Evolutionary conservation across 1,140 invertebrate genomes (phyloP).

Genomic region (Gonatopus flavifemur): DNA sequence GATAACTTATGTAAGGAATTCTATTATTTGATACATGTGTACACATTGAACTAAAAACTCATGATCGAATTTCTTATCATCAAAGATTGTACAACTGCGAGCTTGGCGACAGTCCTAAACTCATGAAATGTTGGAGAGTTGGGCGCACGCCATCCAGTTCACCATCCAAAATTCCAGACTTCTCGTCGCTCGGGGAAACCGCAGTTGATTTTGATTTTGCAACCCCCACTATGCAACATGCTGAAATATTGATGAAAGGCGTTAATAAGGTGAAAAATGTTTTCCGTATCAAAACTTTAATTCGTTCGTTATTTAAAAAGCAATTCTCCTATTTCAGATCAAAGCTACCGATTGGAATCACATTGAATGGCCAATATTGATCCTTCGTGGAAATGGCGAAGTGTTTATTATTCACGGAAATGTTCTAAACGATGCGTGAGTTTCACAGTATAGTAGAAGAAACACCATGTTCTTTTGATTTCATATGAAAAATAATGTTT

Average conservation of each 20-base stretch:
- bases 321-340: slow-evolving; percentile 18
- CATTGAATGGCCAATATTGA: slow-evolving; percentile 72
- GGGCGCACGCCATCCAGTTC: slow-evolving; percentile 57
- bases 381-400: slow-evolving; percentile 82
- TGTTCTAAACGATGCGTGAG: slow-evolving; percentile 60
- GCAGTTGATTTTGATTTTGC: slow-evolving; percentile 85
- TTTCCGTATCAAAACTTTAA: no score
- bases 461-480: no score
- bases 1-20: no score
- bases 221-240: slow-evolving; percentile 53
- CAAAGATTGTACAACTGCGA: slow-evolving; percentile 57
- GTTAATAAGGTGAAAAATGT: no score
- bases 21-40: no score
- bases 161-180: slow-evolving; percentile 57
- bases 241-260: slow-evolving; percentile 24
- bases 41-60: no score
- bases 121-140: slow-evolving; percentile 62
- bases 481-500: slow-evolving; percentile 12
- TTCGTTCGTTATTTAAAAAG: no score
- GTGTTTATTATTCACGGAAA: slow-evolving; percentile 67
- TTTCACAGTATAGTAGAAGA: no score
- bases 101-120: slow-evolving; percentile 39
- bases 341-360: slow-evolving; percentile 45
- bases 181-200: slow-evolving; percentile 73
- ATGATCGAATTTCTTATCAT: background rate